Evolutionary conservation across 1,140 invertebrate species (phyloP).

Genomic region (Akabosia matsudoensis): DNA sequence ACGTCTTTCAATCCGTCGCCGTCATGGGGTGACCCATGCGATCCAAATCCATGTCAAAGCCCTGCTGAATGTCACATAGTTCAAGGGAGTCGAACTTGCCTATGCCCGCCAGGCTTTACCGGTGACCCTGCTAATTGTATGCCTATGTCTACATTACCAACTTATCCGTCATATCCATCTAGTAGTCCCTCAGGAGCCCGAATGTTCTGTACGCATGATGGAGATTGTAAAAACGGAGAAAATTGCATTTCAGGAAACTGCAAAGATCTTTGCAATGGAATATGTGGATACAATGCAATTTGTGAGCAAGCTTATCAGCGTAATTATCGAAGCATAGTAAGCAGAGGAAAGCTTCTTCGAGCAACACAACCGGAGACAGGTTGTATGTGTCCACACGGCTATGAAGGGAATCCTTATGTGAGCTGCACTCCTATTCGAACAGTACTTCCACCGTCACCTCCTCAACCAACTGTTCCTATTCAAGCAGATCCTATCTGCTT

Average conservation of each 20-base stretch:
- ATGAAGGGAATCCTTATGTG: constrained; percentile 16
- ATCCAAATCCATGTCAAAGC: not conserved
- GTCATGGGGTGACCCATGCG: constrained; percentile 15
- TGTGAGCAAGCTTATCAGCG: constrained; percentile 63
- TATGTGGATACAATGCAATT: constrained; percentile 64
- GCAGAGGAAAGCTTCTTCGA: not conserved
- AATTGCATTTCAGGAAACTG: not conserved
- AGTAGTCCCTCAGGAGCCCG: not conserved
- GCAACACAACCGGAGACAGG: not conserved
- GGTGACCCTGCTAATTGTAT: constrained; percentile 4
- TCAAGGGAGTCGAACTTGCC: not conserved
- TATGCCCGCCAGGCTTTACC: not conserved
- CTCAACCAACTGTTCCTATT: not conserved
- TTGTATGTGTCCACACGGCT: not conserved
- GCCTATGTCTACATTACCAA: not conserved
- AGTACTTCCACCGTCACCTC: not conserved
- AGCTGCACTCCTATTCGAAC: constrained; percentile 47
- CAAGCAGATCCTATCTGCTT: not conserved
- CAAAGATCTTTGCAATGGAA: not conserved
- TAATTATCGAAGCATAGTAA: not conserved
- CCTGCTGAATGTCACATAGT: not conserved
- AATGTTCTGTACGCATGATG: not conserved
- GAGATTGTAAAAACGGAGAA: not conserved
- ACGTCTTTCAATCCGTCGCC: not conserved
- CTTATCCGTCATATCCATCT: not conserved